Evolutionary conservation across 1,140 invertebrate species (phyloP), one percentile per base, ranked within the genome.

Genomic region (Atta colombica): DNA sequence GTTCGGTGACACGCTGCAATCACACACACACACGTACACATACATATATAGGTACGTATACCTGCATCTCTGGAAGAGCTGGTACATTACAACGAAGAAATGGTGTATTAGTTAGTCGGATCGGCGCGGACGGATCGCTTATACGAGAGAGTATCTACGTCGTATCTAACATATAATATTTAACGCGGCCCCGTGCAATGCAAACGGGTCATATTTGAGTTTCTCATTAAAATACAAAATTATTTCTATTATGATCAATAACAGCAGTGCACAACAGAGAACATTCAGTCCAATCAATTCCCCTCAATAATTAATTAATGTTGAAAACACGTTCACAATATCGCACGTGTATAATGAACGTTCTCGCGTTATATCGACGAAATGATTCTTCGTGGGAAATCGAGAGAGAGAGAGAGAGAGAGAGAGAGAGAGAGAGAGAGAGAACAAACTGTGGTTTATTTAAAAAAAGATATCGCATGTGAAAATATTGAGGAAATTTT

Each of bases 1-100:
- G 60, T 87, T 63, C 45, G 31, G 49, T 69, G 49, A 77, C 63
- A 69, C 14, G 63, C 8, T 69, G 63, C 63, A 61, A 75, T 82
- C 58, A 31, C 69, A n/a, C 21, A 12, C 6, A n/a, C 7, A 39
- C 58, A 31, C 69, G 14, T 16, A 12, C 5, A 21, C 25, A 25
- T 8, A 12, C 5, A 21, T 31, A 31, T 31, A 31, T 31, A 31
- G 6, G 18, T 39, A 45, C n/a, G 21, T 12, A 49, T 3, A 25
- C 12, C 3, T 12, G 14, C 31, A 12, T 7, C 69, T 53, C 12
- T 21, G 1, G 63, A 80, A 80, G 49, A 80, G 68, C 49, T n/a
- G 45, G n/a, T 18, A 28, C 63, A 68, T 68, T 68, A n/a, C n/a
- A 77, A 51, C 45, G 25, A 18, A 63, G 58, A 77, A 39, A 78